phyloP scores from a whole-genome alignment of 1,140 invertebrate genomes.

The Pseudachorutes palmiensis region DNA sequence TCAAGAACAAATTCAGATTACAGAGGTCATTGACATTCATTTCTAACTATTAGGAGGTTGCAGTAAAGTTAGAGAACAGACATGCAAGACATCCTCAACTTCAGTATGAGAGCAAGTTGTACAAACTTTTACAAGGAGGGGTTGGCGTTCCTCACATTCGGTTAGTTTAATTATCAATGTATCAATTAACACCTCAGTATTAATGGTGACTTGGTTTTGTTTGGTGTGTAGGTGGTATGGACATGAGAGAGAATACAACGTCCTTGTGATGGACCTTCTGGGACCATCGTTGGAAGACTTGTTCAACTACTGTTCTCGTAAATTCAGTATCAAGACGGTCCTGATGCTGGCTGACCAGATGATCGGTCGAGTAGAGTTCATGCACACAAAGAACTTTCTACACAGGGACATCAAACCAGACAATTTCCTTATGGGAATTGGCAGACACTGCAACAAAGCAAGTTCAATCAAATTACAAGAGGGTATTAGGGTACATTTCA shows the following conservation, averaged over 20 bases:
- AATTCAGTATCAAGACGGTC: constrained; percentile 96
- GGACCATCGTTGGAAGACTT: constrained; percentile 93
- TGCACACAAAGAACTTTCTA: constrained; percentile 93
- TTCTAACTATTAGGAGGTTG: constrained; percentile 80
- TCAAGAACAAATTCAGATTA: no score
- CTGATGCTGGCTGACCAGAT: constrained; percentile 94
- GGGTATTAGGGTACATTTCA: background rate
- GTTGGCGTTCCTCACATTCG: constrained; percentile 92
- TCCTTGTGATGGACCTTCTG: constrained; percentile 91
- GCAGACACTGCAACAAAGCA: constrained; percentile 86
- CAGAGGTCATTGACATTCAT: no score
- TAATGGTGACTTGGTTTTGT: no score
- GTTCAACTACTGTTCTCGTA: constrained; percentile 91
- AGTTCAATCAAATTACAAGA: constrained; percentile 7
- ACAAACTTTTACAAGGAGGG: constrained; percentile 86
- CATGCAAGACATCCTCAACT: constrained; percentile 91
- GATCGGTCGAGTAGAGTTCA: constrained; percentile 83
- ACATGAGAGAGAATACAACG: constrained; percentile 87
- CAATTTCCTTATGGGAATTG: constrained; percentile 97
- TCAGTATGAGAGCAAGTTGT: constrained; percentile 89
- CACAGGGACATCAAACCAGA: constrained; percentile 94
- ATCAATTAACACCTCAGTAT: no score
- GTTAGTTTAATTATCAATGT: constrained; percentile 51
- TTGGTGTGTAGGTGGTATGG: constrained; percentile 61
- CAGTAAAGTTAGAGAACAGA: constrained; percentile 87